These are phyloP conservation scores for Clarias magur DNA, from an alignment of 2,113 vertebrate species.

Conservation along the genomic window DNA sequence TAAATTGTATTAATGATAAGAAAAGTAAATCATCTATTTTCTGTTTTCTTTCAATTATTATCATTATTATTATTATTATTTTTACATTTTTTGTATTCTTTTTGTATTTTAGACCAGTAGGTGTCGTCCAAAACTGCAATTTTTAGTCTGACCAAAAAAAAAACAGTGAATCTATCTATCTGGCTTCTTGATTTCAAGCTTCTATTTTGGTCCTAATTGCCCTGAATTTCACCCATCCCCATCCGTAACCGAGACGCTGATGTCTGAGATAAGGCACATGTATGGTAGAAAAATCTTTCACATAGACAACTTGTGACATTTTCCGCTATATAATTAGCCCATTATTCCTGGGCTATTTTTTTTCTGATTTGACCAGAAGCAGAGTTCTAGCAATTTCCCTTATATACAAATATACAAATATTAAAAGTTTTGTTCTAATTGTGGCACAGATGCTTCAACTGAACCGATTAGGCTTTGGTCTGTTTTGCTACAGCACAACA, in stretches of 20 bases:
- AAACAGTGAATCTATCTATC: not conserved
- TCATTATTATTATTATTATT: no score
- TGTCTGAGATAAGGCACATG: not conserved
- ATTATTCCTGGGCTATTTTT: not conserved
- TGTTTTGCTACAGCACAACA: not conserved
- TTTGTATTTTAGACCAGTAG: not conserved
- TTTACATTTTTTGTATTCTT: no score
- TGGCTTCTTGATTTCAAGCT: not conserved
- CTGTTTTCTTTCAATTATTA: not conserved
- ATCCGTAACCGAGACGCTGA: not conserved
- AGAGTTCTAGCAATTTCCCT: not conserved
- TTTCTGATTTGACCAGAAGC: not conserved
- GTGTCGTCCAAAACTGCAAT: not conserved
- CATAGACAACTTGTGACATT: not conserved
- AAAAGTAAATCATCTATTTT: not conserved
- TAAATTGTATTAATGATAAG: not conserved
- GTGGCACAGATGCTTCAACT: not conserved
- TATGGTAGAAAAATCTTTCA: not conserved
- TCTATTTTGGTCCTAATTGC: not conserved
- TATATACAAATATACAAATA: not conserved
- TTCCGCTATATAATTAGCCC: not conserved
- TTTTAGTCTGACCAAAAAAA: not conserved
- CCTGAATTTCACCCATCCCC: not conserved
- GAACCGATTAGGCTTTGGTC: not conserved
- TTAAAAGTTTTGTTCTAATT: not conserved